phyloP scores from a whole-genome alignment of 2,888 invertebrate genomes.

The Athetis lepigone region DNA sequence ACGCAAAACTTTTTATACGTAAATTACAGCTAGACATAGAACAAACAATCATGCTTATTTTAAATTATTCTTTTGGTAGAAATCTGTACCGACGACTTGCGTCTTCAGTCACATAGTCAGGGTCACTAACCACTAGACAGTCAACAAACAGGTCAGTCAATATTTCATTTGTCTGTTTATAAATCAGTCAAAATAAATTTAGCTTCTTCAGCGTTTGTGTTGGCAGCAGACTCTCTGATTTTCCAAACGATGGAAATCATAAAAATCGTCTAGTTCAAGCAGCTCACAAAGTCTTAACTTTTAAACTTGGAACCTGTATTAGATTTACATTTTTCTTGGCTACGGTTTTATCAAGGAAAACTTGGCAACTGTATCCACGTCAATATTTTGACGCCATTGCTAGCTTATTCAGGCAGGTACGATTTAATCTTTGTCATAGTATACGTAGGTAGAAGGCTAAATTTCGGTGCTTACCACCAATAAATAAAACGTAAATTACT shows the following conservation, averaged over 20 bases:
- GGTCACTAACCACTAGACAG: too few relatives aligned
- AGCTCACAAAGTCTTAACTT: not conserved
- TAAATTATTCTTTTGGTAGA: too few relatives aligned
- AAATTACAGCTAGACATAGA: too few relatives aligned
- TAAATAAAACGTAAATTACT: conserved; percentile 38
- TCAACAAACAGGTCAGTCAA: too few relatives aligned
- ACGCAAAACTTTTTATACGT: too few relatives aligned
- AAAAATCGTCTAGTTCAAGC: conserved; percentile 9
- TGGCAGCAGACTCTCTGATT: conserved; percentile 6
- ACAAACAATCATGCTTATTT: too few relatives aligned
- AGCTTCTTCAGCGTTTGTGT: conserved; percentile 4
- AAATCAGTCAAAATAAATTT: conserved; percentile 9
- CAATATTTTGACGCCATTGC: conserved; percentile 42
- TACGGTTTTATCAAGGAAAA: conserved; percentile 12
- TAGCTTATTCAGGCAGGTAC: conserved; percentile 13
- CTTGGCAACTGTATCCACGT: conserved; percentile 49
- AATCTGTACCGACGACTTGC: too few relatives aligned
- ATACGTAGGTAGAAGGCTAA: not conserved
- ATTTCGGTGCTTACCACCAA: conserved; percentile 13
- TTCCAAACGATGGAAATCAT: conserved; percentile 42
- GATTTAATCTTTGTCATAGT: conserved; percentile 5
- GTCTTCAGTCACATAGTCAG: too few relatives aligned
- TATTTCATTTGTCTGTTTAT: not conserved
- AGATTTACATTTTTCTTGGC: conserved; percentile 29
- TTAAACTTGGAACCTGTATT: conserved; percentile 20